These are phyloP conservation scores for Microctonus aethiopoides DNA, from an alignment of 2,888 invertebrate genomes.

Conservation along the genomic window DNA sequence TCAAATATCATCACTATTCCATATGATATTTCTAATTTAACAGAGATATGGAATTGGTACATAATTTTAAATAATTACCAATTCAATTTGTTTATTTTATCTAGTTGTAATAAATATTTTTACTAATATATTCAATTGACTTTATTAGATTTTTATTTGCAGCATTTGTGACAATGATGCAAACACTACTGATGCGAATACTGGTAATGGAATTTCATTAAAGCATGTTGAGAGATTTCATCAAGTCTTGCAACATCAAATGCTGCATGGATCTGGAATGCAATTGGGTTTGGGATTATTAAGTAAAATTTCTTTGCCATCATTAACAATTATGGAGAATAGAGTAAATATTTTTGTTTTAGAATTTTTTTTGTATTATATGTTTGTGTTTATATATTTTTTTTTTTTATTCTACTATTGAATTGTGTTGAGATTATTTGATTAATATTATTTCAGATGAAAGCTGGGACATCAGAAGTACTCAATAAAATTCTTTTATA, in stretches of 20 bases:
- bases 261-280: slow-evolving; percentile 45
- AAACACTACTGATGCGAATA: slow-evolving; percentile 30
- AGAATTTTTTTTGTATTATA: too few relatives aligned
- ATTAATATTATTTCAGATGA: slow-evolving; percentile 57
- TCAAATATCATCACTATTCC: slow-evolving; percentile 52
- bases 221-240: slow-evolving; percentile 55
- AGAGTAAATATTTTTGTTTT: slow-evolving; percentile 46
- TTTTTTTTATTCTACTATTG: too few relatives aligned
- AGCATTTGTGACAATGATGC: slow-evolving; percentile 38
- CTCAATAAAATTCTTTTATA: slow-evolving; percentile 56
- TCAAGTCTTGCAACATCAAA: slow-evolving; percentile 49
- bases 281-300: slow-evolving; percentile 54
- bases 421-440: too few relatives aligned
- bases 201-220: slow-evolving; percentile 15
- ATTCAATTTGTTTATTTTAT: too few relatives aligned
- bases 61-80: slow-evolving; percentile 26
- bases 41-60: slow-evolving; percentile 52
- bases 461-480: slow-evolving; percentile 47
- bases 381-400: neutral
- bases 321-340: slow-evolving; percentile 54
- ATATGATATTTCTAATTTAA: slow-evolving; percentile 44
- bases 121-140: too few relatives aligned
- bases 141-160: slow-evolving; percentile 21
- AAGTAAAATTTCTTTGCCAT: slow-evolving; percentile 52
- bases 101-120: too few relatives aligned